A percentile compares a stretch with the other conserved stretches of the same genome.
phyloP scores from a whole-genome alignment of 2,888 invertebrate species.

The Eupithecia tripunctaria region DNA sequence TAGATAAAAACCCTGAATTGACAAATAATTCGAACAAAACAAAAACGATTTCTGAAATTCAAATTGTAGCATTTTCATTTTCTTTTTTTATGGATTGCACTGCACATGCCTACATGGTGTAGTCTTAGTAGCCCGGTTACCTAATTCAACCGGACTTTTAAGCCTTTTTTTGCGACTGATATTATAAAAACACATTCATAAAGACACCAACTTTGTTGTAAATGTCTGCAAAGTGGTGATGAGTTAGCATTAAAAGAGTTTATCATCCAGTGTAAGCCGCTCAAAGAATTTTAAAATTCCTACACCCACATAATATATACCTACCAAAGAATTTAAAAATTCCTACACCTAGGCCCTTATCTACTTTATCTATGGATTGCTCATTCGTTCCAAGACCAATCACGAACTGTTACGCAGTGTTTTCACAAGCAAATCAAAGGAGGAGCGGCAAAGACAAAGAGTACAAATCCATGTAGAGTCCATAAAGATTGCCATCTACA shows the following conservation, averaged over 20 bases:
- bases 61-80: neutral
- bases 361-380: neutral
- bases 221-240: too few relatives aligned
- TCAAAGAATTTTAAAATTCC: too few relatives aligned
- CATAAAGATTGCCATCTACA: slow-evolving; percentile 77
- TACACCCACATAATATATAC: too few relatives aligned
- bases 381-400: slow-evolving; percentile 1
- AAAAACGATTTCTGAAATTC: neutral
- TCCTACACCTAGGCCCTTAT: neutral
- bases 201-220: too few relatives aligned
- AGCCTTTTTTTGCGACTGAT: too few relatives aligned
- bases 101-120: neutral
- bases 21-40: neutral
- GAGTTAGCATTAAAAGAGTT: too few relatives aligned
- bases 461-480: slow-evolving; percentile 47
- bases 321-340: too few relatives aligned
- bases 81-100: neutral
- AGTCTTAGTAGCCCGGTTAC: too few relatives aligned
- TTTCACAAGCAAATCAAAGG: slow-evolving; percentile 19
- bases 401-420: slow-evolving; percentile 6
- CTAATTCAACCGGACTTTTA: too few relatives aligned
- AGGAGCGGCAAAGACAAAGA: slow-evolving; percentile 43
- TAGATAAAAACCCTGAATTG: neutral
- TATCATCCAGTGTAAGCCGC: too few relatives aligned
- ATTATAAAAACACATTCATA: too few relatives aligned